Evolutionary conservation across 2,888 invertebrate species (phyloP).

Genomic region (Cheilosia impressa): DNA sequence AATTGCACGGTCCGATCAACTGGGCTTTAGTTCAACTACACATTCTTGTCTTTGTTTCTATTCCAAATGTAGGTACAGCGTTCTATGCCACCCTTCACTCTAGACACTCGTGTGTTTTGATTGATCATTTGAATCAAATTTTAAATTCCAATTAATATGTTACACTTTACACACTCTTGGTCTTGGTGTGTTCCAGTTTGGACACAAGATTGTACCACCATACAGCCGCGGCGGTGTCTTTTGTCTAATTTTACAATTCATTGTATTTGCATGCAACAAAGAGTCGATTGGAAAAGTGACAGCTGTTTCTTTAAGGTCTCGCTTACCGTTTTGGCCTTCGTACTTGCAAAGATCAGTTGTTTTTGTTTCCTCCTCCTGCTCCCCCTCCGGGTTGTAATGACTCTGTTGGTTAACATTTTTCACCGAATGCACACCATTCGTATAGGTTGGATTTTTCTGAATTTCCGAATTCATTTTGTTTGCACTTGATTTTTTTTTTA

Average conservation of each 20-base stretch:
- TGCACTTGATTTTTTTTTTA: slow-evolving; percentile 5
- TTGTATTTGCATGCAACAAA: background rate
- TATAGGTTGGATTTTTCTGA: slow-evolving; percentile 16
- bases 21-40: slow-evolving; percentile 12
- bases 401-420: slow-evolving; percentile 27
- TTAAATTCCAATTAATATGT: slow-evolving; percentile 19
- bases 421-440: slow-evolving; percentile 1
- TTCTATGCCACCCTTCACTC: slow-evolving; percentile 33
- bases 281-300: background rate
- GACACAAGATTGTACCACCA: background rate
- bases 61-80: background rate
- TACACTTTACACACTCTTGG: background rate
- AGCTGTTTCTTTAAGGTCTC: background rate
- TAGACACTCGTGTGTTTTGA: too few species aligned
- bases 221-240: too few species aligned
- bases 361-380: slow-evolving; percentile 24
- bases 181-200: background rate
- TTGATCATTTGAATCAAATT: background rate
- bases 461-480: slow-evolving; percentile 30
- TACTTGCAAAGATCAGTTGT: slow-evolving; percentile 6
- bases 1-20: slow-evolving; percentile 34
- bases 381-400: background rate
- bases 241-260: background rate
- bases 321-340: slow-evolving; percentile 46
- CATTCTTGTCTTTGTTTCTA: slow-evolving; percentile 11